Evolutionary conservation across 2,888 invertebrate species (phyloP).

Genomic region (Ormia ochracea): DNA sequence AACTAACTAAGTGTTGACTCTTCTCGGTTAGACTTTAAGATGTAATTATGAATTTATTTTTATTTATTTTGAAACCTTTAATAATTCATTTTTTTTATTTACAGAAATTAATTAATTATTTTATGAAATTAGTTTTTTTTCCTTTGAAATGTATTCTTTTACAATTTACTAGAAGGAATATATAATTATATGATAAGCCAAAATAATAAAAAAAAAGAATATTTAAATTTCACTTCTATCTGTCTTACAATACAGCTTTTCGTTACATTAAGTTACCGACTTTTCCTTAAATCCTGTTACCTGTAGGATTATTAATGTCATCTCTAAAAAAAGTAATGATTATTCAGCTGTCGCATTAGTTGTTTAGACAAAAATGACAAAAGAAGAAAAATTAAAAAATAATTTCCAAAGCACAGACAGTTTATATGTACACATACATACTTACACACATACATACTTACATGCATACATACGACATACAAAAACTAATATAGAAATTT

Average conservation of each 20-base stretch:
- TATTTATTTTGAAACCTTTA: no score
- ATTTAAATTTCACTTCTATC: background rate
- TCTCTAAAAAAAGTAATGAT: constrained; percentile 14
- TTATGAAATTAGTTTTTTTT: no score
- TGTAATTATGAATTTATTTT: no score
- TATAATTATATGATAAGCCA: no score
- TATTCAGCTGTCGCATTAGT: constrained; percentile 41
- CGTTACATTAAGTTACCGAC: constrained; percentile 34
- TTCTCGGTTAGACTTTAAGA: no score
- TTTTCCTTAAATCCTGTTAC: constrained; percentile 23
- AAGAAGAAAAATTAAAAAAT: background rate
- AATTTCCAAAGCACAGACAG: constrained; percentile 1
- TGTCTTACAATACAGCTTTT: constrained; percentile 18
- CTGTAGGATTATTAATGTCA: constrained; percentile 11
- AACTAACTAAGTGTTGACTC: no score
- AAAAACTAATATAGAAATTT: constrained; percentile 5
- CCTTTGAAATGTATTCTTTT: no score
- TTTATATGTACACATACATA: background rate
- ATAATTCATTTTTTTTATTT: no score
- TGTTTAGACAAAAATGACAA: constrained; percentile 1
- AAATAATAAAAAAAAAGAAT: no score
- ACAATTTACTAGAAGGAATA: no score
- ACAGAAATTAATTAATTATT: no score
- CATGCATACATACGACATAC: background rate
- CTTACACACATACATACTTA: background rate